phyloP scores from a whole-genome alignment of 2,888 invertebrate genomes.

The Phrixothrix hirtus region DNA sequence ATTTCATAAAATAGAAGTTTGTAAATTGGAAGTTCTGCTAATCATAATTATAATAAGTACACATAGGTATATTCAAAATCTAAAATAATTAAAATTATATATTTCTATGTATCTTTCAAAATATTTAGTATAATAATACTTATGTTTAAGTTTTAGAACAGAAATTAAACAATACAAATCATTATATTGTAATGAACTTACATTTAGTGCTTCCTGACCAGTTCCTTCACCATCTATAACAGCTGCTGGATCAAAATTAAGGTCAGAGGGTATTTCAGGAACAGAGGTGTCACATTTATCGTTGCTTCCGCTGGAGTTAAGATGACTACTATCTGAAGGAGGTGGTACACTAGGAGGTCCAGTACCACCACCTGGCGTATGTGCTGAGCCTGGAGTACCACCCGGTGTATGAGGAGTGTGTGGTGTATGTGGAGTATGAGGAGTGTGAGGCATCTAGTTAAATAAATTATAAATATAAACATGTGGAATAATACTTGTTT shows the following conservation, averaged over 20 bases:
- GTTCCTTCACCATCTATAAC: slow-evolving; percentile 91
- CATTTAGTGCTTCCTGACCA: slow-evolving; percentile 84
- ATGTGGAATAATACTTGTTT: slow-evolving; percentile 3
- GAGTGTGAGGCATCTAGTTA: slow-evolving; percentile 68
- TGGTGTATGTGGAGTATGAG: slow-evolving; percentile 78
- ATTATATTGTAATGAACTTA: no score
- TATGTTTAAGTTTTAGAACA: no score
- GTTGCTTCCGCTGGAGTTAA: slow-evolving; percentile 44
- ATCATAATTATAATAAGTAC: no score
- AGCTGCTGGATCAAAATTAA: slow-evolving; percentile 91
- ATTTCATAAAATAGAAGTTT: no score
- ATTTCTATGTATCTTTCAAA: not conserved
- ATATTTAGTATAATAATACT: no score
- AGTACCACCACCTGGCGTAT: slow-evolving; percentile 72
- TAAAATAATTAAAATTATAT: no score
- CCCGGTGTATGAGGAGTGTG: slow-evolving; percentile 77
- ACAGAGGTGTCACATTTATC: slow-evolving; percentile 54
- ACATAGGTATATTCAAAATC: no score
- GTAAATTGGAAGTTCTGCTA: no score
- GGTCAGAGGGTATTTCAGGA: slow-evolving; percentile 82
- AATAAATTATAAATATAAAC: slow-evolving; percentile 8
- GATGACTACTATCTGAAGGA: slow-evolving; percentile 57
- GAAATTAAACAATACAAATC: no score
- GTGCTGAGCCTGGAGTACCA: slow-evolving; percentile 66
- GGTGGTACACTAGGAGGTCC: slow-evolving; percentile 84